phyloP scores from a whole-genome alignment of 2,797 vertebrate species.

The Dryobates pubescens region DNA sequence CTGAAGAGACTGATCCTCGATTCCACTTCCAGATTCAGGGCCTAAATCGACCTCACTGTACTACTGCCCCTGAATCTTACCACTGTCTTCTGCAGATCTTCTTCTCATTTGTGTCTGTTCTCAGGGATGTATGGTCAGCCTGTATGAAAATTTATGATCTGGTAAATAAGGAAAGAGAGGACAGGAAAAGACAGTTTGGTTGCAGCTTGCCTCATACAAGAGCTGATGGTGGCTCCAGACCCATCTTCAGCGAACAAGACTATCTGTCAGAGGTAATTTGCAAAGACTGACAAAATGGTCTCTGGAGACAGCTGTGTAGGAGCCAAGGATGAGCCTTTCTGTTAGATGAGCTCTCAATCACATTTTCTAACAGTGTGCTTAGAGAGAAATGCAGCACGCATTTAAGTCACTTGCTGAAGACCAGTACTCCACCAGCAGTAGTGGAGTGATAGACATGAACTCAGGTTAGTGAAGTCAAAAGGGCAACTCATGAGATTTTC shows the following conservation, averaged over 20 bases:
- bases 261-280: background rate
- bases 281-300: background rate
- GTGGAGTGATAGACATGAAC: background rate
- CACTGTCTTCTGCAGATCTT: background rate
- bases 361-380: background rate
- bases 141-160: background rate
- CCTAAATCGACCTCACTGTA: accelerated
- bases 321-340: background rate
- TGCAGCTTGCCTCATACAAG: background rate
- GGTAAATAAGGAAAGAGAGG: background rate
- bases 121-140: background rate
- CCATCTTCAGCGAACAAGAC: background rate
- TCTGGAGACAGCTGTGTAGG: background rate
- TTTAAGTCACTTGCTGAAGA: background rate
- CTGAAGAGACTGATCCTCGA: background rate
- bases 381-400: background rate
- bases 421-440: background rate
- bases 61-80: background rate
- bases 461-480: background rate
- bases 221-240: background rate
- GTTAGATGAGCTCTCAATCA: background rate
- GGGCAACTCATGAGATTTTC: background rate
- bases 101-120: background rate
- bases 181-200: background rate
- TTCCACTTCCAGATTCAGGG: background rate